Evolutionary conservation across 1,140 invertebrate genomes (phyloP), one percentile per base, ranked within the genome.

Genomic region (Colletes gigas): DNA sequence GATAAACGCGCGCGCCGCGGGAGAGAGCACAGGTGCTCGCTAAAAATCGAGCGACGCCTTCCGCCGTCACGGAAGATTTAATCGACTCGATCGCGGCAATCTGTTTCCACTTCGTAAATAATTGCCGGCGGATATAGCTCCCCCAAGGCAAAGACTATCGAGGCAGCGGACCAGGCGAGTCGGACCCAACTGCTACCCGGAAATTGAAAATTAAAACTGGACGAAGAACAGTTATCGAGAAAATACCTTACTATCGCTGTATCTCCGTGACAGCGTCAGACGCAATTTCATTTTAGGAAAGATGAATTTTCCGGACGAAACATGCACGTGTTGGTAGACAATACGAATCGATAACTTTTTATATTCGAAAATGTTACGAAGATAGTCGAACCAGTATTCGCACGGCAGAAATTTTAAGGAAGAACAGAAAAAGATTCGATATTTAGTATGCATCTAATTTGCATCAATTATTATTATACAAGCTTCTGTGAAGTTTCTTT

Each of bases 51-150:
- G 2, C n/a, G 59, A 62, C 8, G 8, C 19, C 21, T 10, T 15
- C n/a, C 14, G 17, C 17, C 55, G 17, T 57, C 65, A n/a, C 30
- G 47, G 39, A 41, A 52, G 10, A 21, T 67, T 67, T 67, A 67
- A 67, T 67, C 65, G 44, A 50, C 0, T 4, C 44, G 44, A 67
- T 67, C 65, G 12, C 10, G n/a, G 65, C 44, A 67, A 67, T 67
- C 65, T 67, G 65, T 67, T 67, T 50, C 65, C 65, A 67, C 65
- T 67, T 50, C 65, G 65, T 67, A 67, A 67, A 67, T 67, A 67
- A 67, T 67, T 67, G 65, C 21, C n/a, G 9, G 44, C n/a, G 9
- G n/a, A n/a, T 10, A 67, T 67, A 21, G 65, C 44, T n/a, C 65
- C 44, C 65, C 0, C 2, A 44, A 10, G 65, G 19, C 9, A 1